Evolutionary conservation across 2,797 vertebrate species (phyloP).

Genomic region (Numenius phaeopus): DNA sequence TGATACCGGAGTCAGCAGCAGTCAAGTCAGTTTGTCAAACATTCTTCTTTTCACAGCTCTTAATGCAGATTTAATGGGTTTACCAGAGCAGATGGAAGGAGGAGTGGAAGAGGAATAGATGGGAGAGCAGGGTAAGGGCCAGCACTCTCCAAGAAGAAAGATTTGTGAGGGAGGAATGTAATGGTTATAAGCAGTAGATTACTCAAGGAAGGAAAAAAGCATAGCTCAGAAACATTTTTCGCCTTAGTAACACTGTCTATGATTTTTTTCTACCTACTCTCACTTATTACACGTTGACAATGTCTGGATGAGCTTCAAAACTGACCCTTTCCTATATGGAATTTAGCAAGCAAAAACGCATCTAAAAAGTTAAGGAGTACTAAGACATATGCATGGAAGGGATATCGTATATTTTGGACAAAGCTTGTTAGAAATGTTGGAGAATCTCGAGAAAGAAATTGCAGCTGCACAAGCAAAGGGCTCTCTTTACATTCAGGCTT

Average conservation of each 20-base stretch:
- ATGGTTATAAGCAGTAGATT: neutral
- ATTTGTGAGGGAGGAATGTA: neutral
- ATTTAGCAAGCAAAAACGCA: neutral
- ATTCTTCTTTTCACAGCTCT: neutral
- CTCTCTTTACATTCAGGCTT: neutral
- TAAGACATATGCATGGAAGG: neutral
- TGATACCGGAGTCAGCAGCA: neutral
- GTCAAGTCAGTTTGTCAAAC: constrained; percentile 16
- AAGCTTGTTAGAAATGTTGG: neutral
- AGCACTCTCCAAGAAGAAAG: neutral
- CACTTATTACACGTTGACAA: neutral
- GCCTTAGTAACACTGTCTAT: neutral
- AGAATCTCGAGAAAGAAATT: neutral
- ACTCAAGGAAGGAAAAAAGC: neutral
- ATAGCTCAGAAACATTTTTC: neutral
- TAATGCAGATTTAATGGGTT: neutral
- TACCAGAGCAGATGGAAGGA: neutral
- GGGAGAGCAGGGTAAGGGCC: constrained; percentile 2
- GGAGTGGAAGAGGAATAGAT: constrained; percentile 1
- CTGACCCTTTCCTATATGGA: neutral
- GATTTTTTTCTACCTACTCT: neutral
- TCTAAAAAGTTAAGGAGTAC: neutral
- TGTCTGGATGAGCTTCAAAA: neutral
- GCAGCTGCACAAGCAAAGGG: neutral
- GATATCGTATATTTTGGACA: neutral